These are phyloP conservation scores for Squalus acanthias DNA, from an alignment of 2,797 vertebrate genomes.

Conservation along the genomic window DNA sequence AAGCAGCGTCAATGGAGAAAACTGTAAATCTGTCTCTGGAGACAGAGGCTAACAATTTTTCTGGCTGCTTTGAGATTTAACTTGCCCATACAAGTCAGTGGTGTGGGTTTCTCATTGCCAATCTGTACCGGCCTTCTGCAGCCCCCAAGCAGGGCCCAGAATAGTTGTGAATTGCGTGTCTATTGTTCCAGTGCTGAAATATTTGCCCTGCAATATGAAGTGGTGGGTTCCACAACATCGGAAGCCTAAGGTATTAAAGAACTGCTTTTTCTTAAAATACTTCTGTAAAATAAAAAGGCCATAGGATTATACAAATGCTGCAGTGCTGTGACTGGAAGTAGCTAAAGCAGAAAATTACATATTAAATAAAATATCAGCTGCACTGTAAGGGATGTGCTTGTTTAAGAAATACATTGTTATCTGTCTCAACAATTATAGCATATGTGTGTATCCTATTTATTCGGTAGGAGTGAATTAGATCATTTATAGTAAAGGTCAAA, in stretches of 20 bases:
- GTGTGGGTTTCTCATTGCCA: neutral
- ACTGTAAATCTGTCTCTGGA: neutral
- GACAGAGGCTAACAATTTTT: neutral
- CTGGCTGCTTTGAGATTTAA: neutral
- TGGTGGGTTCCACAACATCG: neutral
- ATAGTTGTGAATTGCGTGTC: neutral
- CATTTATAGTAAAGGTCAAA: constrained; percentile 1
- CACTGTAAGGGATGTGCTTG: neutral
- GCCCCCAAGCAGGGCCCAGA: neutral
- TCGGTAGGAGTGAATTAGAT: neutral
- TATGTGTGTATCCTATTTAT: constrained; percentile 19
- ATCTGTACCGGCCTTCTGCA: neutral
- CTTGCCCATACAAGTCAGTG: neutral
- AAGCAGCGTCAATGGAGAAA: neutral
- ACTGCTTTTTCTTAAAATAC: neutral
- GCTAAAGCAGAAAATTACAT: neutral
- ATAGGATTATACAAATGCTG: neutral
- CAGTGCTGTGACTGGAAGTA: neutral
- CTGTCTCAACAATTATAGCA: neutral
- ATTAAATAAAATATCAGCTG: neutral
- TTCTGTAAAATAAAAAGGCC: neutral
- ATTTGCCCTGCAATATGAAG: neutral
- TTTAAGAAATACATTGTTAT: neutral
- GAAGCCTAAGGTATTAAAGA: neutral
- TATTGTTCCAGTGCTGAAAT: neutral